Evolutionary conservation across 2,113 vertebrate species (phyloP).

Genomic region (Tychaedon coryphoeus): DNA sequence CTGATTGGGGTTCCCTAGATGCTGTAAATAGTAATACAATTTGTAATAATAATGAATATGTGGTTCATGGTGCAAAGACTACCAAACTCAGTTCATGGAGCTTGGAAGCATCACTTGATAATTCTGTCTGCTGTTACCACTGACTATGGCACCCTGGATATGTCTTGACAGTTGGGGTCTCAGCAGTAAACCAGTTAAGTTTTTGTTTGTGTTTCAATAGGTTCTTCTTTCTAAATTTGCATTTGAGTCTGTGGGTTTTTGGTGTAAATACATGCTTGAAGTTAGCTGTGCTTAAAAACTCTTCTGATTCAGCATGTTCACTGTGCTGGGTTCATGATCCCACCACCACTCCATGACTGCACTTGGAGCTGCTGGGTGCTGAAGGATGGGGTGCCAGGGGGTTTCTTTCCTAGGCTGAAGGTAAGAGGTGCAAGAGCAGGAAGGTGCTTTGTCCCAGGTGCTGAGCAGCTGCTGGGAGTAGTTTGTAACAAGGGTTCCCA

Average conservation of each 20-base stretch:
- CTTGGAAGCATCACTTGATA: not conserved
- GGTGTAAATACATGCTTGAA: not conserved
- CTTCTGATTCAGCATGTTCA: not conserved
- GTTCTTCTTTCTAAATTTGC: not conserved
- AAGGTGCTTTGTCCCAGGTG: not conserved
- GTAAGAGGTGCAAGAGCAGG: not conserved
- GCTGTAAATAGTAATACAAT: conserved; percentile 44
- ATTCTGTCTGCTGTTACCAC: not conserved
- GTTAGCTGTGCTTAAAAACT: not conserved
- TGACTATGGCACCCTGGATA: not conserved
- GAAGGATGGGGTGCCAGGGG: not conserved
- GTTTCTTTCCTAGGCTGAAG: not conserved
- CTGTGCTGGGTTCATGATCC: not conserved
- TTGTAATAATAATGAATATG: conserved; percentile 6
- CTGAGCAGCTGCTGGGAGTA: not conserved
- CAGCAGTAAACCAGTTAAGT: not conserved
- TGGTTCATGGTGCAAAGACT: not conserved
- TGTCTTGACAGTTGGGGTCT: not conserved
- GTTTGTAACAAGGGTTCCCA: not conserved
- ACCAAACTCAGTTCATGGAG: not conserved
- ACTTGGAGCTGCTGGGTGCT: not conserved
- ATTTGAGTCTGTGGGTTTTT: not conserved
- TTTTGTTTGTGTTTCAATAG: not conserved
- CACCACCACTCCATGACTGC: not conserved
- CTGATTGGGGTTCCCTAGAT: conserved; percentile 47